Percentiles rank a stretch among this genome's conserved stretches.
phyloP scores from a whole-genome alignment of 1,140 invertebrate genomes.

The Bombus waltoni region DNA sequence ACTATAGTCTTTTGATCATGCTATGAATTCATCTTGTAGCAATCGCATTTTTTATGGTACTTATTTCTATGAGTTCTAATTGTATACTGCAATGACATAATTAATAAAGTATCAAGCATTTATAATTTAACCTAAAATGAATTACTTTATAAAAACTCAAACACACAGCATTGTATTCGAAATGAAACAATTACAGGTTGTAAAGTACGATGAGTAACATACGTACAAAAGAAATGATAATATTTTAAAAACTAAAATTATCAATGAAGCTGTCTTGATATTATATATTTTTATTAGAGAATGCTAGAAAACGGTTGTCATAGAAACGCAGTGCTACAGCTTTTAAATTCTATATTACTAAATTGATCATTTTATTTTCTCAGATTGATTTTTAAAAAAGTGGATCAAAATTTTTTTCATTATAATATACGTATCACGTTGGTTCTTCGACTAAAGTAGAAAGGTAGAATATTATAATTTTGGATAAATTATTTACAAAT shows the following conservation, averaged over 20 bases:
- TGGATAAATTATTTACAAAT: not conserved
- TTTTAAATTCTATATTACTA: constrained; percentile 32
- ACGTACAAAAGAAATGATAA: not conserved
- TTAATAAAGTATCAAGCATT: not conserved
- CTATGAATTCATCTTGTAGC: not conserved
- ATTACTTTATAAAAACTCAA: not conserved
- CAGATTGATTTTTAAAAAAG: constrained; percentile 14
- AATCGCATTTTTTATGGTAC: not conserved
- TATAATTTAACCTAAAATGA: not conserved
- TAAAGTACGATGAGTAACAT: not conserved
- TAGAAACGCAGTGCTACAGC: constrained; percentile 42
- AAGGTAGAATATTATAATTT: not conserved
- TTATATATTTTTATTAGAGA: not conserved
- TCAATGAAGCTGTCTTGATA: not conserved
- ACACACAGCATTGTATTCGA: not conserved
- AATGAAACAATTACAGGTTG: not conserved
- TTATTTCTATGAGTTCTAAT: not conserved
- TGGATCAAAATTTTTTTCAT: not conserved
- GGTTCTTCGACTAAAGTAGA: not conserved
- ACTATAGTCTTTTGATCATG: not conserved
- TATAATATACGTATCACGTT: not conserved
- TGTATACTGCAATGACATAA: not conserved
- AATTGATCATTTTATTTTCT: not conserved
- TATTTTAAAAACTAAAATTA: not conserved
- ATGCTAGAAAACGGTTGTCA: constrained; percentile 27